Evolutionary conservation across 2,797 vertebrate genomes (phyloP), one percentile per base, ranked within the genome.

Genomic region (Ispidina picta): DNA sequence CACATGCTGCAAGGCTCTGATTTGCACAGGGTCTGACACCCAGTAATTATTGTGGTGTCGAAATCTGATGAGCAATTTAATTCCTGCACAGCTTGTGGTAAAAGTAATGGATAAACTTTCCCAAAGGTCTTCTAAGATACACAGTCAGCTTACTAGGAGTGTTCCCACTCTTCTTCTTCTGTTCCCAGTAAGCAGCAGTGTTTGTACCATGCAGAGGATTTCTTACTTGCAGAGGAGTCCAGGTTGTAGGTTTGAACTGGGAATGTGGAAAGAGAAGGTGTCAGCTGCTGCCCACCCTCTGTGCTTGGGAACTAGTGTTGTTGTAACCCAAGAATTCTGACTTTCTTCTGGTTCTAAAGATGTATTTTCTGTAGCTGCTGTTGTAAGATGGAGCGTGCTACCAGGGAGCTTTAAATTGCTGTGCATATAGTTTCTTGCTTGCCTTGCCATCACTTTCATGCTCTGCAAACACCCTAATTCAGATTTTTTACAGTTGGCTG

Each of bases 1-100:
- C 37, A 5, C 12, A 2, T 0, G 8, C 26, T 12, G n/a, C 1
- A 28, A 63, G 55, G 28, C 25, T 68, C 23, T 0, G 2, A 6
- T 19, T 51, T 15, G 55, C 4, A 12, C 14, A 10, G 41, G 37
- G 12, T 9, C 29, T 37, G 15, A 56, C 29, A 21, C 35, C 4
- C 10, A 5, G 13, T 15, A 25, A 23, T 64, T 51, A 12, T 37
- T 22, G 8, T 21, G 25, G 52, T 29, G 31, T 8, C 0, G 5
- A 20, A 49, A 22, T 12, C 9, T 29, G 39, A 16, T 39, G 39
- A 73, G 77, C 43, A 43, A 16, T 11, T 11, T 1, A 82, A 62
- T 75, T 83, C 58, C 64, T 22, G n/a, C 21, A 12, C 35, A 28
- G 28, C 11, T 16, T 70, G 48, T 44, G 33, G 26, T 52, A 35